Percentiles rank a stretch among this genome's conserved stretches.
These are phyloP conservation scores for Caenorhabditis angaria DNA, from an alignment of 2,888 invertebrate genomes.

Conservation along the genomic window DNA sequence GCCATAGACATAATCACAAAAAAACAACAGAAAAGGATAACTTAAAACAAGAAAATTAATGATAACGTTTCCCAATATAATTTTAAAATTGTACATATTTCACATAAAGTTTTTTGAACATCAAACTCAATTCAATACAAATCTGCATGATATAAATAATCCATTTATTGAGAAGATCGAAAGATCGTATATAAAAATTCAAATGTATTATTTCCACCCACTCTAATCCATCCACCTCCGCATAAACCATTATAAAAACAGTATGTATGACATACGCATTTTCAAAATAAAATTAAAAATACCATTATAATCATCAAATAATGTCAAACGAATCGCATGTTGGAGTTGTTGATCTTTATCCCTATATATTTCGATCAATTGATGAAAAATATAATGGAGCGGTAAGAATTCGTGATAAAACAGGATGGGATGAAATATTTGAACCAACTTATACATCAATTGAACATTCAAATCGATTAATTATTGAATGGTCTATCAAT, in stretches of 20 bases:
- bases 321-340: neutral
- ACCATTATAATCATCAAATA: neutral
- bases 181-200: too few species aligned
- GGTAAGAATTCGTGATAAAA: constrained; percentile 12
- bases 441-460: constrained; percentile 29
- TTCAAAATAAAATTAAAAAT: too few species aligned
- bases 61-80: too few species aligned
- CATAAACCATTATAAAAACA: neutral
- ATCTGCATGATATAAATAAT: too few species aligned
- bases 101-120: too few species aligned
- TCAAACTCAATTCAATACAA: too few species aligned
- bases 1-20: constrained; percentile 1
- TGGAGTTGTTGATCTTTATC: neutral
- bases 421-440: constrained; percentile 41
- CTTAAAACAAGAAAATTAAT: too few species aligned
- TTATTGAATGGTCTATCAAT: constrained; percentile 30
- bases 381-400: neutral
- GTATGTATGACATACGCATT: too few species aligned
- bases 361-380: neutral
- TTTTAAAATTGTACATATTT: too few species aligned
- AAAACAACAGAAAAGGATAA: too few species aligned
- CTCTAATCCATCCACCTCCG: neutral
- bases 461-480: constrained; percentile 21
- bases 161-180: too few species aligned
- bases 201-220: neutral